A percentile compares a stretch with the other conserved stretches of the same genome.
phyloP scores from a whole-genome alignment of 2,888 invertebrate species.

The Mythimna albipuncta region DNA sequence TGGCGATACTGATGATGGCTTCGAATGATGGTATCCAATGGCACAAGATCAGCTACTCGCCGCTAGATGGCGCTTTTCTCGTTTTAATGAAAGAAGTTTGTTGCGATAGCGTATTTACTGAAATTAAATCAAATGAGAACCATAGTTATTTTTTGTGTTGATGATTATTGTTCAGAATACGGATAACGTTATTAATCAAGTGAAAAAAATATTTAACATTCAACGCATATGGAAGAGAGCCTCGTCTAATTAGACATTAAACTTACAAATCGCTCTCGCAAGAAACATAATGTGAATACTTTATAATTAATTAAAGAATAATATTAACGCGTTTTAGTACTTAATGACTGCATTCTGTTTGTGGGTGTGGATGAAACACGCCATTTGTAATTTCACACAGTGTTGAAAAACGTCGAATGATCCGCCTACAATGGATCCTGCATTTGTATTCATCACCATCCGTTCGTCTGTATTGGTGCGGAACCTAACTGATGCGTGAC shows the following conservation, averaged over 20 bases:
- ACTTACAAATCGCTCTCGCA: slow-evolving; percentile 14
- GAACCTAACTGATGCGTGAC: slow-evolving; percentile 75
- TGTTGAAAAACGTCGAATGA: slow-evolving; percentile 74
- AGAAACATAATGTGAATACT: slow-evolving; percentile 40
- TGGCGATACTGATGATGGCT: too few relatives aligned
- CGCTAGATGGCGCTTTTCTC: slow-evolving; percentile 71
- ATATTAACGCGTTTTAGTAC: slow-evolving; percentile 66
- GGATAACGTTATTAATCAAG: slow-evolving; percentile 6
- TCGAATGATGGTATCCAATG: too few relatives aligned
- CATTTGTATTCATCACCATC: slow-evolving; percentile 77
- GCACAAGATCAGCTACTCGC: slow-evolving; percentile 68
- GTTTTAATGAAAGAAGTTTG: neutral
- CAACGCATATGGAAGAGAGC: slow-evolving; percentile 1
- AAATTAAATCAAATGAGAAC: neutral
- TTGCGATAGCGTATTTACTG: slow-evolving; percentile 32
- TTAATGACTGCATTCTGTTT: slow-evolving; percentile 73
- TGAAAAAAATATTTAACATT: slow-evolving; percentile 1
- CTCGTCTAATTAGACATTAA: neutral
- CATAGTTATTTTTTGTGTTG: neutral
- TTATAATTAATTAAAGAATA: slow-evolving; percentile 65
- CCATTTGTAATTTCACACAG: slow-evolving; percentile 78
- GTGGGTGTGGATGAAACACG: slow-evolving; percentile 74
- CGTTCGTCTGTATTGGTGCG: slow-evolving; percentile 67
- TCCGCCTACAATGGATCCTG: slow-evolving; percentile 71
- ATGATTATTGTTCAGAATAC: neutral